These are phyloP conservation scores for Pardosa pseudoannulata DNA, from an alignment of 2,888 invertebrate genomes.

Conservation along the genomic window DNA sequence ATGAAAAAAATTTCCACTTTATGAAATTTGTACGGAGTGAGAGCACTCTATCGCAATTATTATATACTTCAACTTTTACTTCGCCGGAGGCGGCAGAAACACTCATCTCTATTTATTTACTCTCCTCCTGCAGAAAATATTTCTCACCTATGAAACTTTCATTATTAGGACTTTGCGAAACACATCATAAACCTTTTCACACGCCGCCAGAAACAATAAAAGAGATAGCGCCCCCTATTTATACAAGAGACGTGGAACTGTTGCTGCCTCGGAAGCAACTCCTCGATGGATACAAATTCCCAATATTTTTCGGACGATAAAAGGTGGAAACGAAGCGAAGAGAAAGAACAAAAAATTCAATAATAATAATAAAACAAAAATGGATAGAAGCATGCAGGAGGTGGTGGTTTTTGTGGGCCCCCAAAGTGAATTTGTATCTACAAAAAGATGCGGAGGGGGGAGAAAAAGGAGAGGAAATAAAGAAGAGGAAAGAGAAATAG, in stretches of 20 bases:
- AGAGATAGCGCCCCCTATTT: slow-evolving; percentile 48
- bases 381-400: not conserved
- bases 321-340: not conserved
- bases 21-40: no score
- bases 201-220: slow-evolving; percentile 24
- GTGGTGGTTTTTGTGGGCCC: not conserved
- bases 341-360: slow-evolving; percentile 2
- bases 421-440: slow-evolving; percentile 55
- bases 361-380: no score
- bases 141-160: not conserved
- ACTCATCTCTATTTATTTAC: not conserved
- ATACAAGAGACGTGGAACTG: slow-evolving; percentile 37
- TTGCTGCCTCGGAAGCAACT: slow-evolving; percentile 11
- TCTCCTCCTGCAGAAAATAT: not conserved
- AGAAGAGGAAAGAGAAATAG: slow-evolving; percentile 34
- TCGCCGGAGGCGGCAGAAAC: not conserved
- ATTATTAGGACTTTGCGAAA: not conserved
- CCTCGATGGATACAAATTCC: slow-evolving; percentile 23
- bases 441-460: not conserved
- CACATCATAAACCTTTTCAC: not conserved
- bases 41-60: no score
- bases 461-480: slow-evolving; percentile 38
- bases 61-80: no score
- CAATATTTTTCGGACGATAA: slow-evolving; percentile 23
- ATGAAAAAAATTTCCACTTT: no score